phyloP scores from a whole-genome alignment of 2,888 invertebrate genomes.

The Zaprionus obscuricornis region DNA sequence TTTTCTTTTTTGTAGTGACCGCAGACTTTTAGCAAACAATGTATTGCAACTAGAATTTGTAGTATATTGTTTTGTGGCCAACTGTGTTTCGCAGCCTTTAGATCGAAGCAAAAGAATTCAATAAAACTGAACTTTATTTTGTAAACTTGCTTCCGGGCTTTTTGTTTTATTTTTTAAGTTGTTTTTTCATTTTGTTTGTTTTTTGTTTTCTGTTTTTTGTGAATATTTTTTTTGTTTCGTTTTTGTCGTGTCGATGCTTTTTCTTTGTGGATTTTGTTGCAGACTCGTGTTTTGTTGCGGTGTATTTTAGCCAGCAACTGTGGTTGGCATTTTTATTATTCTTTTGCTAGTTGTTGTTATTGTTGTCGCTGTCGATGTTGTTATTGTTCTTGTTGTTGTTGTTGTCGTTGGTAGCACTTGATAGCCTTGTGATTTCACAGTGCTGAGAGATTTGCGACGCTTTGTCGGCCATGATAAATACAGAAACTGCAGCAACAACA shows the following conservation, averaged over 20 bases:
- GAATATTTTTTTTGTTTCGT: conserved; percentile 26
- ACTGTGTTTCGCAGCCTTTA: conserved; percentile 29
- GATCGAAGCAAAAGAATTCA: conserved; percentile 68
- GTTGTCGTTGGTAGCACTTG: conserved; percentile 42
- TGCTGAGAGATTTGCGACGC: conserved; percentile 64
- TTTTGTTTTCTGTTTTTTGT: conserved; percentile 22
- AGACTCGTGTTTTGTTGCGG: conserved; percentile 33
- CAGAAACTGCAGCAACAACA: conserved; percentile 74
- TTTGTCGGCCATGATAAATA: conserved; percentile 76
- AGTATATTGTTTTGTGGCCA: conserved; percentile 29
- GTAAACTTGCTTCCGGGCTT: conserved; percentile 63
- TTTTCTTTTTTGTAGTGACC: too few species aligned
- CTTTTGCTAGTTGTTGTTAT: conserved; percentile 26
- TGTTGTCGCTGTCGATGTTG: conserved; percentile 20
- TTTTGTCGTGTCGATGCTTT: too few species aligned
- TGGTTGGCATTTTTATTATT: conserved; percentile 76
- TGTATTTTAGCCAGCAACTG: conserved; percentile 68
- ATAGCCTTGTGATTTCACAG: conserved; percentile 76
- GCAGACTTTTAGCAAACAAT: conserved; percentile 17
- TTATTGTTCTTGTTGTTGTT: conserved; percentile 22
- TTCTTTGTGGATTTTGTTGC: too few species aligned
- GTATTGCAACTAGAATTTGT: conserved; percentile 16
- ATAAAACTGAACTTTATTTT: conserved; percentile 62
- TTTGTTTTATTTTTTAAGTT: conserved; percentile 24
- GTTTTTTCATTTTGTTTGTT: conserved; percentile 36